phyloP scores from a whole-genome alignment of 2,888 invertebrate genomes.

The Allacma fusca region DNA sequence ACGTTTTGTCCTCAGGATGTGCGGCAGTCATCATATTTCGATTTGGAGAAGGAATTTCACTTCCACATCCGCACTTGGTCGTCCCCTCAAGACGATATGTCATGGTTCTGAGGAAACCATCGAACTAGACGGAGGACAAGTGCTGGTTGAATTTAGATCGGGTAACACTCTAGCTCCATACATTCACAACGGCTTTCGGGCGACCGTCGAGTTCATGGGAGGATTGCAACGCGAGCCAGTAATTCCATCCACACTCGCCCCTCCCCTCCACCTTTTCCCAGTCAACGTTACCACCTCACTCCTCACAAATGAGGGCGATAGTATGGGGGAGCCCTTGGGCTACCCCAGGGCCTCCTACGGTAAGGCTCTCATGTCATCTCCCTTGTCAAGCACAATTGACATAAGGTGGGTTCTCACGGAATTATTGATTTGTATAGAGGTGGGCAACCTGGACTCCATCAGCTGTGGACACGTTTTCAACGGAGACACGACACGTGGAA shows the following conservation, averaged over 20 bases:
- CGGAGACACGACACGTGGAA: conserved; percentile 53
- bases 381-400: too few species aligned
- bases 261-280: neutral
- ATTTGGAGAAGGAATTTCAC: conserved; percentile 57
- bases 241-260: neutral
- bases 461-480: conserved; percentile 59
- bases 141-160: conserved; percentile 57
- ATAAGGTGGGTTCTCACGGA: too few species aligned
- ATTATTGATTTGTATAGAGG: too few species aligned
- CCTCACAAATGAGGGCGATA: conserved; percentile 17
- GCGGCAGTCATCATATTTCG: conserved; percentile 56
- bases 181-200: conserved; percentile 58
- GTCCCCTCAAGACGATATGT: conserved; percentile 58
- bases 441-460: conserved; percentile 52
- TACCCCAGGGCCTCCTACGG: conserved; percentile 55
- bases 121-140: conserved; percentile 57
- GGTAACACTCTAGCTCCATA: conserved; percentile 56
- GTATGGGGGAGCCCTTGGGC: conserved; percentile 53
- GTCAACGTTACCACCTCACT: neutral
- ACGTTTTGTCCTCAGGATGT: too few species aligned
- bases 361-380: conserved; percentile 30
- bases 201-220: conserved; percentile 53
- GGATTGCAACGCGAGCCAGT: neutral
- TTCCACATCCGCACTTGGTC: conserved; percentile 36
- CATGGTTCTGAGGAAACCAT: conserved; percentile 44